Conservation (phyloP, 1,140 invertebrate genomes). For the Lysiphlebus fabarum region DNA sequence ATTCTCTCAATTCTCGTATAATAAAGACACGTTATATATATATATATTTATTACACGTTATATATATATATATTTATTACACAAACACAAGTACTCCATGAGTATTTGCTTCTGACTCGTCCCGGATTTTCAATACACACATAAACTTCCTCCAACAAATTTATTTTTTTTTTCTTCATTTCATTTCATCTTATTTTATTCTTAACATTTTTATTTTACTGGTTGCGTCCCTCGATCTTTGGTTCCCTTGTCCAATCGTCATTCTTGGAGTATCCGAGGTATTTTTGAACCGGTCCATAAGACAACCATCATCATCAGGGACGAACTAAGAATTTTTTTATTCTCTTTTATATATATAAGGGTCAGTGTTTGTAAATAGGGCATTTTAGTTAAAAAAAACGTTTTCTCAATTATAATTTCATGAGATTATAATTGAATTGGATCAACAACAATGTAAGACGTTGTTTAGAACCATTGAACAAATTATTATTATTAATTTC, state of each 20-base stretch:
- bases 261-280: slow-evolving; percentile 44
- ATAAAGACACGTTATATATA: slow-evolving; percentile 49
- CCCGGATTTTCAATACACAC: no score
- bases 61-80: neutral
- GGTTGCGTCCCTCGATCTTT: slow-evolving; percentile 8
- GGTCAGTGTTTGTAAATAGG: no score
- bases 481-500: no score
- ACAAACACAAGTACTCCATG: neutral
- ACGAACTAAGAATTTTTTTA: slow-evolving; percentile 34
- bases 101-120: slow-evolving; percentile 7
- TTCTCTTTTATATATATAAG: no score
- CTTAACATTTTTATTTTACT: slow-evolving; percentile 19
- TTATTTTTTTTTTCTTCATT: no score
- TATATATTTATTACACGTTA: neutral
- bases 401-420: no score
- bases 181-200: slow-evolving; percentile 8
- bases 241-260: slow-evolving; percentile 18
- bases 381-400: no score
- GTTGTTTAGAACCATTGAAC: no score
- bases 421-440: no score
- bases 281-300: slow-evolving; percentile 56
- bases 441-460: no score
- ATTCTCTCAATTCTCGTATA: slow-evolving; percentile 43
- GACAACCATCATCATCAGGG: slow-evolving; percentile 43
- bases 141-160: no score